Conservation (phyloP, 2,888 invertebrate genomes). For the Lasioglossum morio region DNA sequence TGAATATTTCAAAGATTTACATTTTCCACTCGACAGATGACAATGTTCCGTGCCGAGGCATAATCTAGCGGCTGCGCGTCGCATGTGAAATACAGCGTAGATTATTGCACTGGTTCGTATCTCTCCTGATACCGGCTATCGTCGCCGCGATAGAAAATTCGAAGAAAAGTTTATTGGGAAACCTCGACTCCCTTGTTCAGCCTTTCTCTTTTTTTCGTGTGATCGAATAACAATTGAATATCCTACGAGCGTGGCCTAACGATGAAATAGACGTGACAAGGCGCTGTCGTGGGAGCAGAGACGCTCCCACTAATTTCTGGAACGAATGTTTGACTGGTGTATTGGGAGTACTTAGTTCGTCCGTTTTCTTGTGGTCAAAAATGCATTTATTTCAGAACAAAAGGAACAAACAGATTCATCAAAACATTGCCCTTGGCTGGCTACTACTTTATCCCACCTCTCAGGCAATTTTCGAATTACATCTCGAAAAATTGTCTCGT, state of each 20-base stretch:
- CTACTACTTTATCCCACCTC: too few relatives aligned
- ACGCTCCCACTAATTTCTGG: neutral
- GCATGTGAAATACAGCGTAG: neutral
- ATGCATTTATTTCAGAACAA: too few relatives aligned
- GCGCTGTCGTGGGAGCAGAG: neutral
- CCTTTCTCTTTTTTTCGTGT: neutral
- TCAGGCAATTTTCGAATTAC: too few relatives aligned
- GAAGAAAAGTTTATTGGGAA: neutral
- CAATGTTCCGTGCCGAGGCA: conserved; percentile 26
- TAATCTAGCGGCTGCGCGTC: conserved; percentile 1
- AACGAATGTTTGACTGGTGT: too few relatives aligned
- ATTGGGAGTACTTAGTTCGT: too few relatives aligned
- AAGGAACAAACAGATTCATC: too few relatives aligned
- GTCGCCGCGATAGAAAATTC: neutral
- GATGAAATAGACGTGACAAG: neutral
- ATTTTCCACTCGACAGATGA: conserved; percentile 29
- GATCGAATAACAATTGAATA: neutral
- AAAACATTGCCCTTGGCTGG: too few relatives aligned
- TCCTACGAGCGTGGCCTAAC: neutral
- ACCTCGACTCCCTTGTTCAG: neutral
- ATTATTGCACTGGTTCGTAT: neutral
- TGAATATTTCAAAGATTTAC: conserved; percentile 38
- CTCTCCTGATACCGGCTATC: neutral
- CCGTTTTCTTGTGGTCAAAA: too few relatives aligned
- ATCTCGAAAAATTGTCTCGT: too few relatives aligned